Base-by-base conservation (phyloP, 2,797 vertebrate genomes). In the Melanotaenia parkinsoni region DNA sequence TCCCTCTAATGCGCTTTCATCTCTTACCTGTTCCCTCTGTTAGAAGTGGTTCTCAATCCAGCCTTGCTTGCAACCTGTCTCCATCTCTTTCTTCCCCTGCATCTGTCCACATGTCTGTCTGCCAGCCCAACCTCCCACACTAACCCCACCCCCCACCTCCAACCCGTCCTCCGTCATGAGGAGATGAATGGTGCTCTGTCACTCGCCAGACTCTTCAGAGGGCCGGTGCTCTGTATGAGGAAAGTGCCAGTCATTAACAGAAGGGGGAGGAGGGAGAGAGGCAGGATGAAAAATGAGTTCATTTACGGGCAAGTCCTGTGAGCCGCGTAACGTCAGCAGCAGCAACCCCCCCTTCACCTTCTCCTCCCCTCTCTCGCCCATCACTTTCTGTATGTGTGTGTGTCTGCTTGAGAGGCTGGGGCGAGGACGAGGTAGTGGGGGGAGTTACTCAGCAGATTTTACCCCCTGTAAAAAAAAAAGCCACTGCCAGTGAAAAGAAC, bases 251-350 rank as follows among this genome's bases (percentile, higher is more conserved):
- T 97, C 97, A 98, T 98, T 97, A 98, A 97, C 96, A 60, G 82
- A 81, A 96, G 84, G 83, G 80, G 96, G 95, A 85, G 84, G 96
- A 92, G 96, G 87, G 80, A 95, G 94, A 74, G 76, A 96, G 93
- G 96, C 96, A 96, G 97, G 95, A 99, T 98, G 98, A 99, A 96
- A 92, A 97, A 98, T 98, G 96, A 96, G 96, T 97, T 98, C 96
- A 98, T 98, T 99, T 99, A 98, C 95, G 93, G 93, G 92, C 95
- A 95, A 96, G 97, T 97, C 97, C 96, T 97, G 94, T 0, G 96
- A 97, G 97, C 95, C 91, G 82, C 86, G 91, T 92, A 97, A 95
- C 92, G 92, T 93, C 93, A 94, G 95, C 93, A 92, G 76, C 45
- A 47, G 65, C 80, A 69, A 18, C 61, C 65, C 77, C 67, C 54